These are phyloP conservation scores for Paragorgia papillata DNA, from an alignment of 92 coral and sea anemone species.

Conservation along the genomic window DNA sequence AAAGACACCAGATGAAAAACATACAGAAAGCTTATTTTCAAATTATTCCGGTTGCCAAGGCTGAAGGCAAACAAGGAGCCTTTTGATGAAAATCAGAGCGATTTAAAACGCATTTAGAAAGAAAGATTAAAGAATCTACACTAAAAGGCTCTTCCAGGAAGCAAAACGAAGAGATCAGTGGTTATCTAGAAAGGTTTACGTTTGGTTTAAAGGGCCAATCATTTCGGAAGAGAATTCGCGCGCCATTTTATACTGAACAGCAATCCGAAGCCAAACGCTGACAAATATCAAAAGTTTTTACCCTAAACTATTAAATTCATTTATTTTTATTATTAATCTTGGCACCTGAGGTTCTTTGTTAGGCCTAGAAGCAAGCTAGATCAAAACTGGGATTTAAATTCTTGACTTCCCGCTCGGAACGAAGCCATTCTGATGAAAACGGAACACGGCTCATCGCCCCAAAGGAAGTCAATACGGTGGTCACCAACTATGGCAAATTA, in stretches of 20 bases:
- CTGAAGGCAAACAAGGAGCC: background rate
- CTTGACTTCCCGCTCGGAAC: slow-evolving; percentile 35
- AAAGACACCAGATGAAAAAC: background rate
- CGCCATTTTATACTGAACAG: slow-evolving; percentile 2
- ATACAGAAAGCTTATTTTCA: background rate
- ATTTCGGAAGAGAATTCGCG: background rate
- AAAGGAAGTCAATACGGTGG: slow-evolving; percentile 37
- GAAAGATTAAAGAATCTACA: background rate
- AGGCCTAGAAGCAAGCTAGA: background rate
- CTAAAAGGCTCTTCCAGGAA: background rate
- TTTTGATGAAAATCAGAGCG: background rate
- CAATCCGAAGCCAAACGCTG: background rate
- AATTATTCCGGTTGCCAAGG: slow-evolving; percentile 3
- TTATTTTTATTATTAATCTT: background rate
- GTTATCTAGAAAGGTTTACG: too few relatives aligned
- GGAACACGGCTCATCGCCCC: slow-evolving; percentile 2
- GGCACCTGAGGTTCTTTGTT: background rate
- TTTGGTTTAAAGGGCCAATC: background rate
- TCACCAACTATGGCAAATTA: background rate
- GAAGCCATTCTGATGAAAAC: slow-evolving; percentile 7
- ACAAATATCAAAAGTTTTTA: background rate
- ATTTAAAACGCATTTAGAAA: background rate
- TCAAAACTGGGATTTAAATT: background rate
- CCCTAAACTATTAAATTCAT: too few relatives aligned
- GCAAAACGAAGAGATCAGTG: background rate